phyloP scores from a whole-genome alignment of 2,888 invertebrate genomes.

The Stenotaenia linearis region DNA sequence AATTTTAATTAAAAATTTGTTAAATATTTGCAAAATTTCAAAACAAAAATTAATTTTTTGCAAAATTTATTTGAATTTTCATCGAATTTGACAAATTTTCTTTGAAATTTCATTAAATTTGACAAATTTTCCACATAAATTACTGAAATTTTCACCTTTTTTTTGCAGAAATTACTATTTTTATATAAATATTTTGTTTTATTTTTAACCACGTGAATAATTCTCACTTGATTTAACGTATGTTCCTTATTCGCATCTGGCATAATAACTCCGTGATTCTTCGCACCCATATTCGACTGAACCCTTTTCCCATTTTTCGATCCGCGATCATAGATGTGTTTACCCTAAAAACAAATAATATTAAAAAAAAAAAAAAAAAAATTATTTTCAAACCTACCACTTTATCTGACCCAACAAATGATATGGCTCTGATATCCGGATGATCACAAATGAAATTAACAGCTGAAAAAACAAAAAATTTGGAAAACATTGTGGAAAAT shows the following conservation, averaged over 20 bases:
- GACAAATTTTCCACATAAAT: too few species aligned
- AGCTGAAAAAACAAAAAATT: conserved; percentile 48
- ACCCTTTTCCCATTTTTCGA: conserved; percentile 89
- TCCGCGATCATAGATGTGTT: conserved; percentile 89
- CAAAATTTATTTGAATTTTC: too few species aligned
- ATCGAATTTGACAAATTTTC: too few species aligned
- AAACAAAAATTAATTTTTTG: too few species aligned
- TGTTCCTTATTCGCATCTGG: conserved; percentile 97
- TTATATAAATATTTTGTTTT: too few species aligned
- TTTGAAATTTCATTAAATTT: too few species aligned
- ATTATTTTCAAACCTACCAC: conserved; percentile 57
- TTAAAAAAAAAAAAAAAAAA: too few species aligned
- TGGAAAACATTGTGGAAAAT: neutral
- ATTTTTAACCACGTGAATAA: too few species aligned
- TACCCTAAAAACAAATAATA: conserved; percentile 65
- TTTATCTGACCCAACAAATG: conserved; percentile 95
- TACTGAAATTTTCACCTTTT: too few species aligned
- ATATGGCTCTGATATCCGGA: conserved; percentile 91
- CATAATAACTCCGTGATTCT: conserved; percentile 96
- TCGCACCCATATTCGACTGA: conserved; percentile 98
- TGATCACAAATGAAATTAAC: conserved; percentile 97
- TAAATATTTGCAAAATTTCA: too few species aligned
- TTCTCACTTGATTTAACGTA: conserved; percentile 80
- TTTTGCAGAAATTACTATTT: too few species aligned
- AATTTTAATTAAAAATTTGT: neutral